Evolutionary conservation across 2,888 invertebrate genomes (phyloP), one percentile per base, ranked within the genome.

Genomic region (Clusia tigrina): DNA sequence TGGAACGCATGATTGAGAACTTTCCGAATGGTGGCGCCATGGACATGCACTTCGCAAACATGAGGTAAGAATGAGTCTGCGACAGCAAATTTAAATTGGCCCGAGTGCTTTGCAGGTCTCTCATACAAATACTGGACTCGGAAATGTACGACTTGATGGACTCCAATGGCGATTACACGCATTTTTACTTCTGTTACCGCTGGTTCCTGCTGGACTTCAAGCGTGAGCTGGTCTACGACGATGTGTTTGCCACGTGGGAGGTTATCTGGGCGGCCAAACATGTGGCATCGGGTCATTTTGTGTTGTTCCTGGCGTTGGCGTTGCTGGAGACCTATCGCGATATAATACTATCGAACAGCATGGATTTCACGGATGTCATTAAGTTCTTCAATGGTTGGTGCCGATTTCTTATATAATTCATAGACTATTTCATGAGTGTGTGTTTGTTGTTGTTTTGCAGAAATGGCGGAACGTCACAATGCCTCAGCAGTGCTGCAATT

Each of bases 151-250:
- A 96, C 77, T 86, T 95, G 80, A 96, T 97, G 93, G 94, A 95
- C 78, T 92, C 94, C 58, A 94, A 96, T 82, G 95, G 95, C 0
- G 97, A 98, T 83, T 96, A 95, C 85, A 96, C 96, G 2, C 96
- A 98, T 82, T 95, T 98, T 85, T 98, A 96, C 85, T 98, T 97
- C 85, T 96, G 96, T 84, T 98, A 98, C 83, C 91, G 97, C 51
- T 97, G 97, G 97, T 97, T 97, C 86, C 86, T 98, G 68, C 86
- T 98, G 58, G 97, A 98, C 84, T 98, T 98, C 81, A 98, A 98
- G 83, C 86, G 97, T 80, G 97, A 98, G 83, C 85, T 98, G 69
- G 86, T 94, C 18, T 97, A 98, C 79, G 91, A 94, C 67, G 96
- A 97, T 80, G 94, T 97, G n/a, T 96, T 95, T 80, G 85, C 90